These are phyloP conservation scores for Brachypteracias leptosomus DNA, from an alignment of 2,113 vertebrate genomes.

Conservation along the genomic window DNA sequence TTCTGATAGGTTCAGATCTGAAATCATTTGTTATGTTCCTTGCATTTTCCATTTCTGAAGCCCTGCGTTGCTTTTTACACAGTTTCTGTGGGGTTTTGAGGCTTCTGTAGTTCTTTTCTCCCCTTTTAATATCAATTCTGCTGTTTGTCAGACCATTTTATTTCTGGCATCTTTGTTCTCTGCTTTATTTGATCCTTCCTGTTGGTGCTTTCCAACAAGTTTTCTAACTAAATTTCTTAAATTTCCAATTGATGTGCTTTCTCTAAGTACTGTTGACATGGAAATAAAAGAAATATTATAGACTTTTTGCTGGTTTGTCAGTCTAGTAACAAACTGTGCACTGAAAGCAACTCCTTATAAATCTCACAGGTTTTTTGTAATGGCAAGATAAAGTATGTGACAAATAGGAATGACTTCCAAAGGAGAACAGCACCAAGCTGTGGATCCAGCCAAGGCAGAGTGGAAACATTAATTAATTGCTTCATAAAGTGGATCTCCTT, in stretches of 20 bases:
- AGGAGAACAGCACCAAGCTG: not conserved
- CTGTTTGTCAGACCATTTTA: slow-evolving; percentile 19
- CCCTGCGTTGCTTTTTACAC: not conserved
- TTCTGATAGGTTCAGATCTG: not conserved
- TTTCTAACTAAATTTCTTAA: not conserved
- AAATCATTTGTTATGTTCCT: slow-evolving; percentile 20
- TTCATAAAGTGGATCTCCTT: not conserved
- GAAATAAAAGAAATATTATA: not conserved
- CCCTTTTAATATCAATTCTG: not conserved
- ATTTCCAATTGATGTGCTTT: not conserved
- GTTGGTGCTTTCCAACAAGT: not conserved
- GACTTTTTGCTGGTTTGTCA: not conserved
- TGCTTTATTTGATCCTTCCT: not conserved
- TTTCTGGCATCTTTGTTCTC: slow-evolving; percentile 22
- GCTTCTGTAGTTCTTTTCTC: slow-evolving; percentile 10
- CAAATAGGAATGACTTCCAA: not conserved
- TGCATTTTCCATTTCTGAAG: slow-evolving; percentile 32
- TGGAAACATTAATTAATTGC: not conserved
- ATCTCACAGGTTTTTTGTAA: not conserved
- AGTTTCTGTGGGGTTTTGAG: not conserved
- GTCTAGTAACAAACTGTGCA: not conserved
- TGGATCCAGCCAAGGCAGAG: not conserved
- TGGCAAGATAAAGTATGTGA: not conserved
- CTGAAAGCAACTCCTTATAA: not conserved
- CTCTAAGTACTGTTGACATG: not conserved